Evolutionary conservation across 2,113 vertebrate genomes (phyloP), one percentile per base, ranked within the genome.

Genomic region (Cercocebus atys): DNA sequence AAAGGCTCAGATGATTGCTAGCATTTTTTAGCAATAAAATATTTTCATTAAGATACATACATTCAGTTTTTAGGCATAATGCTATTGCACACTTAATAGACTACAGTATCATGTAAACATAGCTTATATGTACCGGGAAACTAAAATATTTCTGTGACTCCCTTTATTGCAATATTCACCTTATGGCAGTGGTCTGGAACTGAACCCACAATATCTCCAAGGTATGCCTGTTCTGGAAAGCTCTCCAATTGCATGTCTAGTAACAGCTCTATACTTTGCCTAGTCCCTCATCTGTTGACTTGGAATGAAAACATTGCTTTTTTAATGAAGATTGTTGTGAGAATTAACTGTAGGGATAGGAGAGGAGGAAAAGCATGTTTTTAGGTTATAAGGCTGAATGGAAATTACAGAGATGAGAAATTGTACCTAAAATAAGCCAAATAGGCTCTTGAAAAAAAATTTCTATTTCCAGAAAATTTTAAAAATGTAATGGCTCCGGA

Each of bases 381-480:
- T 47, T 45, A 87, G 70, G 43, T 83, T 93, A 57, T 72, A 86
- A 47, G 70, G 8, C 57, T 66, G 32, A 70, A 52, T 83, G 50
- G 85, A 92, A 95, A 55, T 40, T 25, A 92, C 4, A n/a, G 40
- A 78, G 18, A 68, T 64, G 25, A 52, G 52, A 90, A 92, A 79
- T 75, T 66, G 40, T 52, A 76, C 83, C 68, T 81, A 80, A 97
- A 87, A 79, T 35, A 83, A 23, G 57, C 25, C 57, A 93, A 38
- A 93, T 43, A 80, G 94, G 38, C 57, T n/a, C 8, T 81, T 92
- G 57, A 90, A 73, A 94, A 93, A 86, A 10, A 50, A 75, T 96
- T 94, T n/a, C 55, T 92, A 61, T 95, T 95, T 96, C 38, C 43
- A 75, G 68, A 55, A 97, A 91, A 43, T 61, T 52, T 90, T 11